Evolutionary conservation across 2,888 invertebrate species (phyloP), one percentile per base, ranked within the genome.

Genomic region (Hirtodrosophila duncani): DNA sequence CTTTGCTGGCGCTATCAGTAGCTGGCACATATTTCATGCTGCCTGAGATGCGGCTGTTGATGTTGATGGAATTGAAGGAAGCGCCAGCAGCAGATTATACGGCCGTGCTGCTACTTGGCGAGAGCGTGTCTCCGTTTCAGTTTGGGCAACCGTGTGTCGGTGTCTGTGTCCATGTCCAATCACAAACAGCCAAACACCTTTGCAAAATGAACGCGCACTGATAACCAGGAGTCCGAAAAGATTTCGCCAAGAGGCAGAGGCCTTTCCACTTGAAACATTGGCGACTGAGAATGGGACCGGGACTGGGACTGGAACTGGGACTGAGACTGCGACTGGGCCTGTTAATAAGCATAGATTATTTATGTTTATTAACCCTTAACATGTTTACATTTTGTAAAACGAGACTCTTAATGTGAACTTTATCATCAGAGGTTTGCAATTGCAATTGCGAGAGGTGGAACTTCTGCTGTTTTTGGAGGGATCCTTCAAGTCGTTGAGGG

Each of bases 331-430:
- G n/a, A n/a, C 55, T 42, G 50, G 55, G 51, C 45, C 66, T 65
- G 68, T 84, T 74, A 79, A 83, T 83, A 83, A 83, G 79, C 70
- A 68, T 63, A 81, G 84, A 84, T 84, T 84, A 84, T 84, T 83
- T 83, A 80, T 85, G 85, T 84, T 84, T 84, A 84, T 84, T 83
- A 84, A 81, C 80, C 80, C 71, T 82, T 74, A 81, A 83, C 84
- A 81, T 82, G 84, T 84, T 84, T 81, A 84, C 84, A 84, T 84
- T 84, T 84, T 85, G 84, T 85, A 84, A 84, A 83, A 85, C 82
- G 84, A 84, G 84, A 84, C 75, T 83, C 75, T 84, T 83, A 83
- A 85, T 83, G 85, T 84, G 84, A 82, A 83, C 82, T 83, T 84
- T 85, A 85, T 84, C 84, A 62, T 58, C 33, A 50, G 57, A 53